phyloP scores from a whole-genome alignment of 2,113 vertebrate genomes.

The Actenoides hombroni region DNA sequence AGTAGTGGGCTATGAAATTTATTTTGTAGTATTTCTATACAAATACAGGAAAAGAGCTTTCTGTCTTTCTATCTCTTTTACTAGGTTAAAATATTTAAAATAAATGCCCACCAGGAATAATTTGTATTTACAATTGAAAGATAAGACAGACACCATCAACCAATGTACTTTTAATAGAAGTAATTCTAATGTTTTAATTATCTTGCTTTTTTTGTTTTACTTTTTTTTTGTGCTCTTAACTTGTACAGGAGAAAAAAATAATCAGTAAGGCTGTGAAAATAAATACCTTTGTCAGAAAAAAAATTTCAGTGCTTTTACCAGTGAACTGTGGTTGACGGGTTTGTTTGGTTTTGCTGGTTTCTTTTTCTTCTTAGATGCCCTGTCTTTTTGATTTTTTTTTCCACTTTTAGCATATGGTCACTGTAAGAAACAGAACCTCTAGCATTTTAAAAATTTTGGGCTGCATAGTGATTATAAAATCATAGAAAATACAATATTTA shows the following conservation, averaged over 20 bases:
- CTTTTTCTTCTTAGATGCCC: background rate
- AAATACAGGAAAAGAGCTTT: background rate
- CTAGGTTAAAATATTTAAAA: conserved; percentile 51
- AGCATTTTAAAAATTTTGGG: background rate
- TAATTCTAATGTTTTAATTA: conserved; percentile 33
- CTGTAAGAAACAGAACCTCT: background rate
- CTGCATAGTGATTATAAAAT: background rate
- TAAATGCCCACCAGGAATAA: conserved; percentile 53
- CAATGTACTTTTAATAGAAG: conserved; percentile 46
- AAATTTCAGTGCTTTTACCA: background rate
- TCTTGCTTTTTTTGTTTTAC: background rate
- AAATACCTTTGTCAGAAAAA: background rate
- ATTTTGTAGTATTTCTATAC: background rate
- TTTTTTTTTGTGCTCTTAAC: background rate
- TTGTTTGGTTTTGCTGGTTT: background rate
- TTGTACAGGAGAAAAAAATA: background rate
- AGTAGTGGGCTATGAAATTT: conserved; percentile 32
- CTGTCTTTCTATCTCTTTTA: conserved; percentile 6
- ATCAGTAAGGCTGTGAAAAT: background rate
- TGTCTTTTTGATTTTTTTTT: background rate
- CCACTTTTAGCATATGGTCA: background rate
- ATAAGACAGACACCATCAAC: background rate
- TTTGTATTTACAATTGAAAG: conserved; percentile 50
- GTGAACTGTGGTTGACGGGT: background rate
- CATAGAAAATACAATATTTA: background rate